phyloP scores from a whole-genome alignment of 2,888 invertebrate species.

The Hypolimnas misippus region DNA sequence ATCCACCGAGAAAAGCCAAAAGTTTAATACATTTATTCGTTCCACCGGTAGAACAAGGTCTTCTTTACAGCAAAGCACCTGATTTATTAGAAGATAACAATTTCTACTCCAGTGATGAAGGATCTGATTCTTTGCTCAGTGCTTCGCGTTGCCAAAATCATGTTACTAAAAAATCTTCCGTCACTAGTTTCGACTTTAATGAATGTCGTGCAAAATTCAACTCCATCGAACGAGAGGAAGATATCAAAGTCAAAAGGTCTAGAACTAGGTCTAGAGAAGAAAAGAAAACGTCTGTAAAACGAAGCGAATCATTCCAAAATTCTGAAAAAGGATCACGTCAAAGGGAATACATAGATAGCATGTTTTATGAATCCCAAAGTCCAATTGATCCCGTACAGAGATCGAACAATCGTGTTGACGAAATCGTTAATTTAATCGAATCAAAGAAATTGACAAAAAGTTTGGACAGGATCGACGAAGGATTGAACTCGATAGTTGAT shows the following conservation, averaged over 20 bases:
- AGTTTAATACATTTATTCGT: constrained; percentile 88
- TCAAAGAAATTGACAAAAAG: constrained; percentile 89
- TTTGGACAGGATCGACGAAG: constrained; percentile 90
- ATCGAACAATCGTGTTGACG: constrained; percentile 72
- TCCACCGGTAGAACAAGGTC: constrained; percentile 84
- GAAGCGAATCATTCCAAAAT: constrained; percentile 79
- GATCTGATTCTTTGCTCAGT: constrained; percentile 88
- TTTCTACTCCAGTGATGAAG: constrained; percentile 86
- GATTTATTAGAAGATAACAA: constrained; percentile 80
- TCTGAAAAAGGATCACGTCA: constrained; percentile 75
- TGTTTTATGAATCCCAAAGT: constrained; percentile 81
- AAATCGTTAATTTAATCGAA: constrained; percentile 83
- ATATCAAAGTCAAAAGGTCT: constrained; percentile 61
- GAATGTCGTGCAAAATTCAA: constrained; percentile 85
- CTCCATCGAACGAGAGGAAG: constrained; percentile 78
- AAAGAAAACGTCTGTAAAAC: constrained; percentile 65
- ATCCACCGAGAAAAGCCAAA: constrained; percentile 90
- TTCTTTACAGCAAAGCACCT: constrained; percentile 81
- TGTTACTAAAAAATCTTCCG: constrained; percentile 66
- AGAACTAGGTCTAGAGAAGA: constrained; percentile 73
- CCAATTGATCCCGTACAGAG: constrained; percentile 58
- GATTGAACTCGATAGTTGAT: constrained; percentile 88
- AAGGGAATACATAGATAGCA: constrained; percentile 83
- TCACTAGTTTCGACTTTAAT: constrained; percentile 71
- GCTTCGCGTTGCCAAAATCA: constrained; percentile 81